Evolutionary conservation across 2,113 vertebrate genomes (phyloP), one percentile per base, ranked within the genome.

Genomic region (Oreotragus oreotragus): DNA sequence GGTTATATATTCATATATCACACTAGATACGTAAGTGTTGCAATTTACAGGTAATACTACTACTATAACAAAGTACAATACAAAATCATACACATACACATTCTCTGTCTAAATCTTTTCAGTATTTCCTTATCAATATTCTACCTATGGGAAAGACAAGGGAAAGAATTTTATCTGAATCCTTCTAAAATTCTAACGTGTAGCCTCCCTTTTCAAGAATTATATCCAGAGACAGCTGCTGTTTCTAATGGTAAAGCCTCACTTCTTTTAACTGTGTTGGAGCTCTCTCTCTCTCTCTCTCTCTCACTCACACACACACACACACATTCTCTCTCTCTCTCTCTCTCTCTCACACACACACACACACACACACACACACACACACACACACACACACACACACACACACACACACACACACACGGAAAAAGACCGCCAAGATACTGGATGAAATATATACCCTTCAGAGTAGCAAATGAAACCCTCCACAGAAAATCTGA

Each of bases 211-310:
- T 66, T 7, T 84, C 27, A 13, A 87, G 36, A 36, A 43, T 47
- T 25, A 91, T 49, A 55, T 88, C 36, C 66, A 90, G 47, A 95
- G 16, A 70, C 14, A 86, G 15, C 5, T 36, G 25, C 19, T n/a
- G 2, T 55, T 96, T 96, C 55, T 88, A 36, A 88, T 3, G 28
- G 2, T 25, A 58, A 1, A n/a, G 23, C 36, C 49, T 79, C 3
- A 76, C 27, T 76, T 90, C 23, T 73, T 77, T 84, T 87, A 83
- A 70, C 19, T 64, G 16, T 91, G 36, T 64, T 89, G 25, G 15
- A 36, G 33, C 9, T 0, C 10, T 1, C 19, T 11, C 64, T 2
- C 17, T 36, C 64, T 5, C 33, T 36, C 64, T 66, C 30, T 62
- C 30, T 33, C 60, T 11, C 25, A 11, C 49, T 17, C 51, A 79